Evolutionary conservation across 1,140 invertebrate species (phyloP), one percentile per base, ranked within the genome.

Genomic region (Ostrea denselamellosa): DNA sequence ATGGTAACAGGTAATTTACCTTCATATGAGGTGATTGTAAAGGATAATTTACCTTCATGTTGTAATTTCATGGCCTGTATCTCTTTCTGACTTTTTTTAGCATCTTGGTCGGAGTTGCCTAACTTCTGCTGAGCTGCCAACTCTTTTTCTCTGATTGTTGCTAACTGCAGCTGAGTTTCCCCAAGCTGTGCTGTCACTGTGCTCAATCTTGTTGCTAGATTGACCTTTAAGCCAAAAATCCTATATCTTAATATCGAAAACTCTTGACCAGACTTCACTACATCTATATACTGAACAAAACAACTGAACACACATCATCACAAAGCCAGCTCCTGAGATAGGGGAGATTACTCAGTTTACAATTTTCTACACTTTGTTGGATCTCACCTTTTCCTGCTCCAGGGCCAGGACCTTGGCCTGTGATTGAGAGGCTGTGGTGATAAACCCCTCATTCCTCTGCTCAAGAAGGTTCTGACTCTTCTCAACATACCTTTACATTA

Each of bases 381-480:
- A 44, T 62, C 22, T 44, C 90, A 94, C 94, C 93, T 95, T 95
- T 82, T 95, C 94, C 85, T 95, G 93, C 90, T 95, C 95, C 44
- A 95, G 88, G 56, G 89, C 86, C n/a, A 94, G 89, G 10, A 95
- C 89, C 88, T 90, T 92, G 10, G 92, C 89, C 88, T 95, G 94
- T n/a, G 92, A 93, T 85, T 95, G 92, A 53, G 92, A 88, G 19
- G 94, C 92, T 51, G 93, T 91, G n/a, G 84, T 81, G 34, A 94
- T 92, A 68, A 94, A 92, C 8, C 93, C 92, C 88, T 94, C 93
- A 92, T 94, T 95, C 85, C 94, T 90, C 85, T 95, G 94, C 90
- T 95, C 95, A 51, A 95, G 88, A 58, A 95, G 87, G n/a, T 89
- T 92, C 86, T 95, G 94, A 90, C 94, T 95, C 88, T 95, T 94